These are phyloP conservation scores for Conomelus anceps DNA, from an alignment of 2,888 invertebrate genomes.

Conservation along the genomic window DNA sequence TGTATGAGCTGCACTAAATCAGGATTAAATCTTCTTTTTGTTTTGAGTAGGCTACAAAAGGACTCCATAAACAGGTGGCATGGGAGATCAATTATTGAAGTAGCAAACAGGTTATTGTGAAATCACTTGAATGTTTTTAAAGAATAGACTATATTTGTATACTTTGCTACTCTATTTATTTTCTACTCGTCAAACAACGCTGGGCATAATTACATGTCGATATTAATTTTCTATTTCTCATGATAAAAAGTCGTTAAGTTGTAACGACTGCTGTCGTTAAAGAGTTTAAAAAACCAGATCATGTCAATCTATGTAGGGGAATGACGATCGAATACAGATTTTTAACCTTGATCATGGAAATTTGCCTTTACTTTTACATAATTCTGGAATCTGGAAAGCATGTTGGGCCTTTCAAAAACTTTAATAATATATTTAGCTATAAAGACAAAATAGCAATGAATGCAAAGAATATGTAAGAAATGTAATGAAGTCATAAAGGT, in stretches of 20 bases:
- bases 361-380: too few relatives aligned
- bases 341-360: neutral
- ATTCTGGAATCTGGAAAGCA: too few relatives aligned
- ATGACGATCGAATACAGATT: neutral
- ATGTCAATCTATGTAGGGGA: neutral
- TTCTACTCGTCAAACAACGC: neutral
- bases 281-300: neutral
- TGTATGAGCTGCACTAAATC: too few relatives aligned
- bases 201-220: neutral
- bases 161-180: neutral
- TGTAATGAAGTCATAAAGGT: too few relatives aligned
- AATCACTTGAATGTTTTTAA: neutral
- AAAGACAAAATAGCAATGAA: too few relatives aligned
- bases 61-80: neutral
- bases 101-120: neutral
- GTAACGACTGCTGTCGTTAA: neutral
- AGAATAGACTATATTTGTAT: neutral
- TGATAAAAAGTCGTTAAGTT: neutral
- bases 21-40: neutral
- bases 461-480: too few relatives aligned
- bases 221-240: neutral
- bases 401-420: too few relatives aligned
- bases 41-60: neutral
- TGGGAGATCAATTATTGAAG: neutral
- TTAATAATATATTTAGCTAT: too few relatives aligned